Conservation (phyloP, 2,888 invertebrate genomes). For the Cryptus viduatorius region DNA sequence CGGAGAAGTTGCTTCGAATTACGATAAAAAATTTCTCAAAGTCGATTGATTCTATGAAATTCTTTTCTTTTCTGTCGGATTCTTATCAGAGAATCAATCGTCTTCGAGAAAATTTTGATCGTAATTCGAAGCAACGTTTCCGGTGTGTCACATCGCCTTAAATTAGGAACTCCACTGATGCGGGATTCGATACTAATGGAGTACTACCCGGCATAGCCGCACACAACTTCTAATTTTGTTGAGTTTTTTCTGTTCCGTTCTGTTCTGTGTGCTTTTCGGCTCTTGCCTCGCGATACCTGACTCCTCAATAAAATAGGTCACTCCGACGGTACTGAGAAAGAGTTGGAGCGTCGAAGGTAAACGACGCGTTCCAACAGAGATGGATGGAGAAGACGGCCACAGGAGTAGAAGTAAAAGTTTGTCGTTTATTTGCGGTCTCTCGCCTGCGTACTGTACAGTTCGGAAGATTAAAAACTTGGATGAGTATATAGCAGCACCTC, state of each 20-base stretch:
- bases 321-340: slow-evolving; percentile 12
- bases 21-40: too few species aligned
- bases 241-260: not conserved
- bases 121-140: too few species aligned
- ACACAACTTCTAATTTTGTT: not conserved
- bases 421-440: slow-evolving; percentile 62
- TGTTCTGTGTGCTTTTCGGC: not conserved
- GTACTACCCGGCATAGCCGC: not conserved
- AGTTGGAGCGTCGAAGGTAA: slow-evolving; percentile 22
- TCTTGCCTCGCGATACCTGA: not conserved
- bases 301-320: slow-evolving; percentile 27
- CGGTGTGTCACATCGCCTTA: too few species aligned
- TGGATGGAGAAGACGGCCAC: slow-evolving; percentile 15
- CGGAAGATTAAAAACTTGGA: slow-evolving; percentile 58
- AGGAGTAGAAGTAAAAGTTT: slow-evolving; percentile 44
- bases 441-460: slow-evolving; percentile 49
- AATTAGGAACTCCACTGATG: not conserved
- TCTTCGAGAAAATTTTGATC: too few species aligned
- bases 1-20: too few species aligned
- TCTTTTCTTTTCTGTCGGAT: too few species aligned
- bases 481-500: slow-evolving; percentile 14
- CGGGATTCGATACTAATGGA: not conserved
- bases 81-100: too few species aligned
- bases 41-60: too few species aligned
- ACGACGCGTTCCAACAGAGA: slow-evolving; percentile 21